A percentile compares a stretch with the other conserved stretches of the same genome.
Conservation (phyloP, 2,888 invertebrate species). For the Volucella inanis region DNA sequence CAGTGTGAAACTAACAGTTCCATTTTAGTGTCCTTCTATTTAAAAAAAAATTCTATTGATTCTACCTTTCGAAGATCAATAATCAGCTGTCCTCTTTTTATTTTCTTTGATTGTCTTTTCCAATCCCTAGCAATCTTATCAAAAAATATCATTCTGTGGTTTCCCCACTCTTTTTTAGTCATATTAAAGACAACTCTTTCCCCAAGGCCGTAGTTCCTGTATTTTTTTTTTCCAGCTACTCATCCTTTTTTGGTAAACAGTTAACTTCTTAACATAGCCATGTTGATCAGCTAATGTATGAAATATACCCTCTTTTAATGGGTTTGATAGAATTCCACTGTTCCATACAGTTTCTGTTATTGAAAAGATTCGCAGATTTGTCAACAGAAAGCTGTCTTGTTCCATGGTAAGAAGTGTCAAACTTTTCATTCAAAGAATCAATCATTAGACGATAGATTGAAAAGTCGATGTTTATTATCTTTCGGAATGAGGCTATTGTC, state of each 20-base stretch:
- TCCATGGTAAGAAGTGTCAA: slow-evolving; percentile 39
- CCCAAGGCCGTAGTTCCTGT: slow-evolving; percentile 28
- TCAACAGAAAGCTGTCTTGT: slow-evolving; percentile 50
- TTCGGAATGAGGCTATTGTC: slow-evolving; percentile 55
- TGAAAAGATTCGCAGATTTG: slow-evolving; percentile 37
- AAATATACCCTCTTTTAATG: slow-evolving; percentile 41
- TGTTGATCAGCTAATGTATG: slow-evolving; percentile 38
- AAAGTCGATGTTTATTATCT: slow-evolving; percentile 55
- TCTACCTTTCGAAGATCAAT: slow-evolving; percentile 20
- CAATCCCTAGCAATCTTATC: slow-evolving; percentile 26
- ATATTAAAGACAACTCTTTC: slow-evolving; percentile 36
- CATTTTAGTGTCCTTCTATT: slow-evolving; percentile 39
- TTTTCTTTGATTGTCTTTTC: slow-evolving; percentile 30
- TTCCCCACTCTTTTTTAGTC: too few species aligned
- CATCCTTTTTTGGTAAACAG: slow-evolving; percentile 40
- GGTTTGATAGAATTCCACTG: slow-evolving; percentile 44
- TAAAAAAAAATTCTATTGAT: slow-evolving; percentile 16
- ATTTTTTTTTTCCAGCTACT: slow-evolving; percentile 34
- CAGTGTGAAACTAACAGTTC: slow-evolving; percentile 26
- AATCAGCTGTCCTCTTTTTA: slow-evolving; percentile 23
- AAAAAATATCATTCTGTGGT: too few species aligned
- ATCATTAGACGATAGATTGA: slow-evolving; percentile 53
- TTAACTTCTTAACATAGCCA: slow-evolving; percentile 35
- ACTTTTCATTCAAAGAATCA: slow-evolving; percentile 54
- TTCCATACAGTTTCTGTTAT: slow-evolving; percentile 35